phyloP scores from a whole-genome alignment of 2,113 vertebrate genomes.

The Clarias gariepinus region DNA sequence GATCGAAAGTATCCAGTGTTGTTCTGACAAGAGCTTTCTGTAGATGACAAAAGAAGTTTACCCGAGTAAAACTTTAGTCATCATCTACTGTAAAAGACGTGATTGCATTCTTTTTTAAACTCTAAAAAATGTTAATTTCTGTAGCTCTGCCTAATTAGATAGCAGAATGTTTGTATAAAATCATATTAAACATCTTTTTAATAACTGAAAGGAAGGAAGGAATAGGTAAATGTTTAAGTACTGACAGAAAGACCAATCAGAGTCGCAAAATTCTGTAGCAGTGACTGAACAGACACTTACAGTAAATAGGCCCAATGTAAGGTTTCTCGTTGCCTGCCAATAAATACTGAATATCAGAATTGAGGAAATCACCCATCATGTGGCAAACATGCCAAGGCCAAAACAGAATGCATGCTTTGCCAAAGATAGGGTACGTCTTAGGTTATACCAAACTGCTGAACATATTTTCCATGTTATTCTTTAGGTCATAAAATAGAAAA shows the following conservation, averaged over 20 bases:
- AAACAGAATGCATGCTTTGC: background rate
- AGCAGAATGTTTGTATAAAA: constrained; percentile 6
- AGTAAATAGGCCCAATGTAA: too few species aligned
- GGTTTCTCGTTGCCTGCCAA: too few species aligned
- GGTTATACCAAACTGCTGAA: background rate
- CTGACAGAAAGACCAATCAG: constrained; percentile 47
- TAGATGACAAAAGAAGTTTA: background rate
- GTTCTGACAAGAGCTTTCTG: constrained; percentile 11
- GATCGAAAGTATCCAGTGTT: background rate
- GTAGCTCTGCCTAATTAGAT: constrained; percentile 12
- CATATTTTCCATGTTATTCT: background rate
- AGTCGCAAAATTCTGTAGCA: too few species aligned
- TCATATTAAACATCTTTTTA: constrained; percentile 16
- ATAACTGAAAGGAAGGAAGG: background rate
- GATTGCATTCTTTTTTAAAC: background rate
- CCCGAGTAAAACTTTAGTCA: background rate
- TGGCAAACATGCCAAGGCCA: background rate
- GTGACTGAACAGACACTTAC: too few species aligned
- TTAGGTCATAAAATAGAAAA: background rate
- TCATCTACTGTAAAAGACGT: background rate
- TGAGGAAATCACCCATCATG: too few species aligned
- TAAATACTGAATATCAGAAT: too few species aligned
- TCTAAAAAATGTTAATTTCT: constrained; percentile 17
- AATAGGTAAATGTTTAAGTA: constrained; percentile 18
- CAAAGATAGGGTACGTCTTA: background rate